Evolutionary conservation across 2,888 invertebrate genomes (phyloP), one percentile per base, ranked within the genome.

Genomic region (Apocheima hispidaria): DNA sequence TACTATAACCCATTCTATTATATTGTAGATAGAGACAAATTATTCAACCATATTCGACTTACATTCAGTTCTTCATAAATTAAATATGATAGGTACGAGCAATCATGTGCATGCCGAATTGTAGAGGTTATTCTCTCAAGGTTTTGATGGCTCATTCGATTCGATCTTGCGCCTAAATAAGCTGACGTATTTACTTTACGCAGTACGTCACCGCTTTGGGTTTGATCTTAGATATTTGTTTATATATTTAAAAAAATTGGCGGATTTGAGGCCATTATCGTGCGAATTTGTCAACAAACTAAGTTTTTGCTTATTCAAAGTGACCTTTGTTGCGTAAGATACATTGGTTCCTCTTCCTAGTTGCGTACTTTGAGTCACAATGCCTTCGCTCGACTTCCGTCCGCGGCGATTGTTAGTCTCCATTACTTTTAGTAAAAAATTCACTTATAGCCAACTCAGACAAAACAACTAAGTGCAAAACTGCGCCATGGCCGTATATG

Each of bases 331-430:
- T 85, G 80, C 83, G 83, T 86, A 83, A 87, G 81, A 81, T 75
- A 78, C 83, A 79, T 81, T 77, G 72, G 82, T 90, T 88, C 88
- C 88, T 89, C 87, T 89, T 90, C 90, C 89, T 90, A 72, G 78
- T 82, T 75, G 69, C 68, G 72, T 78, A 74, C 74, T 77, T 74
- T 33, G 61, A 46, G 56, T 52, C 73, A 83, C 79, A 83, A 81
- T 82, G 75, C 71, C 79, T 65, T 65, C 70, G 75, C 68, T 71
- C 71, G 66, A 79, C 84, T 89, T 90, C 86, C 84, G 84, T 70
- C 67, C 82, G 74, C 72, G 70, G 67, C 69, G 68, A 78, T 78
- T 71, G 60, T 70, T 70, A 70, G 52, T 62, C 23, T 63, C 58
- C 52, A 64, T 64, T 60, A 58, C 57, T 46, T 61, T 53, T 52